Evolutionary conservation across 2,113 vertebrate genomes (phyloP).

Genomic region (Psilopogon haemacephalus): DNA sequence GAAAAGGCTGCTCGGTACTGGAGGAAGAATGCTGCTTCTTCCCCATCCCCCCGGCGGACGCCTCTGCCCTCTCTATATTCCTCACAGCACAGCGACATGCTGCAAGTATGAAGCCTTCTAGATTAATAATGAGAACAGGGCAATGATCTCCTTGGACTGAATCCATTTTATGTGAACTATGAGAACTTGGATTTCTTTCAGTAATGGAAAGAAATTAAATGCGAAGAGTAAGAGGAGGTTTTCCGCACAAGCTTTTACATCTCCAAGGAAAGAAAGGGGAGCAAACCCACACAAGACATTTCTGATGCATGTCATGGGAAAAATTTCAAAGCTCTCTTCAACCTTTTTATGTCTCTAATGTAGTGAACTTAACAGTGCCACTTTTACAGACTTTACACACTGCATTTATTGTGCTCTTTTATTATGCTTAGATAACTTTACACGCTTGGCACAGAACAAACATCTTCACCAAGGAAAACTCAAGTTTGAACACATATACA

Average conservation of each 20-base stretch:
- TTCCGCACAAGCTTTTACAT: not conserved
- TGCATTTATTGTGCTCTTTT: not conserved
- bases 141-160: constrained; percentile 42
- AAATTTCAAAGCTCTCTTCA: not conserved
- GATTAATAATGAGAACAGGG: constrained; percentile 40
- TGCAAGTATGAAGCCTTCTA: constrained; percentile 24
- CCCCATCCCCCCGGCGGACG: not conserved
- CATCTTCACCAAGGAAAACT: rapidly evolving
- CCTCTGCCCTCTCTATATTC: not conserved
- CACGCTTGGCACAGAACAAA: not conserved
- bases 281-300: not conserved
- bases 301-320: not conserved
- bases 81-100: not conserved
- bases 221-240: constrained; percentile 43
- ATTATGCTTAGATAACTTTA: not conserved
- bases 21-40: not conserved
- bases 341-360: not conserved
- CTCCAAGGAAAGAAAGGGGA: not conserved
- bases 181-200: constrained; percentile 69
- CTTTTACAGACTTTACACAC: not conserved
- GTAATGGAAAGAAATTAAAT: constrained; percentile 41
- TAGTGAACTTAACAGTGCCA: not conserved
- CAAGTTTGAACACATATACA: not conserved
- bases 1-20: not conserved
- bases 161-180: constrained; percentile 64